Conservation (phyloP, 2,797 vertebrate genomes). For the Acanthis flammea region DNA sequence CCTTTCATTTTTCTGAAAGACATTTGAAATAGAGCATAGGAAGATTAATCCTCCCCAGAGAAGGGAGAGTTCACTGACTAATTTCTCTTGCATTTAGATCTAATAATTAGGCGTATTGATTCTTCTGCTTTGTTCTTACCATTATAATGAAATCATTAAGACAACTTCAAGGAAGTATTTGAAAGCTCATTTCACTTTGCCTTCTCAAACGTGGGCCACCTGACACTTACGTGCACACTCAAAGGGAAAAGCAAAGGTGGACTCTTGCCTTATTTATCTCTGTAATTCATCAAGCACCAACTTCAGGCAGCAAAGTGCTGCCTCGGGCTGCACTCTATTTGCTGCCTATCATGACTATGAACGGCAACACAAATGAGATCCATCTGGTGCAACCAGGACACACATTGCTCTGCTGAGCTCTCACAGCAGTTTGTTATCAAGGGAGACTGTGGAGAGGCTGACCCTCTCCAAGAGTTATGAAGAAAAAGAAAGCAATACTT, state of each 20-base stretch:
- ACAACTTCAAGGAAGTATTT: conserved; percentile 64
- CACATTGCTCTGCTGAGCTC: neutral
- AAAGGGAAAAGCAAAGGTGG: conserved; percentile 15
- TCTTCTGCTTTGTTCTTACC: conserved; percentile 66
- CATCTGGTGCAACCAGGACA: neutral
- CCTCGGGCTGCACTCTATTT: conserved; percentile 45
- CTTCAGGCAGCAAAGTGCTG: conserved; percentile 46
- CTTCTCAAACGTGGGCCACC: conserved; percentile 14
- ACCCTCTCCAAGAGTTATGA: neutral
- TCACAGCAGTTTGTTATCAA: neutral
- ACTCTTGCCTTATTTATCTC: conserved; percentile 1
- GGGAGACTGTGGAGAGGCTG: neutral
- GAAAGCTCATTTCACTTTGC: conserved; percentile 56
- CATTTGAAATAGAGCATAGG: conserved; percentile 73
- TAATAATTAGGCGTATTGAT: conserved; percentile 76
- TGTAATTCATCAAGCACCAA: neutral
- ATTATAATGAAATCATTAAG: conserved; percentile 63
- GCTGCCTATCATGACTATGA: conserved; percentile 19
- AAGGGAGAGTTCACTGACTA: conserved; percentile 68
- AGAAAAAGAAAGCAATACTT: neutral
- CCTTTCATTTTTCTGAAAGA: conserved; percentile 68
- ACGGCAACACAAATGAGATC: neutral
- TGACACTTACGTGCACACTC: neutral
- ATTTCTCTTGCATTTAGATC: conserved; percentile 74
- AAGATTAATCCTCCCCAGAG: conserved; percentile 74